phyloP scores from a whole-genome alignment of 2,888 invertebrate species.

The Gari tellinella region DNA sequence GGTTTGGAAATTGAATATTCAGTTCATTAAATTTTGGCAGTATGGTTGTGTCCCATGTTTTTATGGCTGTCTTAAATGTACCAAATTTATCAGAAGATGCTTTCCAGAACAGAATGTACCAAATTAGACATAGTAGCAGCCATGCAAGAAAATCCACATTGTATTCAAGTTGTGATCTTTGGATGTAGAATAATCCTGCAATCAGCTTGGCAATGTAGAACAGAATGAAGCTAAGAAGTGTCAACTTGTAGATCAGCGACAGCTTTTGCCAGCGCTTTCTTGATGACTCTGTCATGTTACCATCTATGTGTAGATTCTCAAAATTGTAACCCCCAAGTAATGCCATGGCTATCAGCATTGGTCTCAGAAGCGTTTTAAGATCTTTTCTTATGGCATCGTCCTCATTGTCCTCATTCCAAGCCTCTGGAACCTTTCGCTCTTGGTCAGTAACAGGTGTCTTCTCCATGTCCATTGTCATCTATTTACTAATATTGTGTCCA shows the following conservation, averaged over 20 bases:
- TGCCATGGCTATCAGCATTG: conserved; percentile 22
- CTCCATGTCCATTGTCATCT: no score
- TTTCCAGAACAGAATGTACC: conserved; percentile 16
- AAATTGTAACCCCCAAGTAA: conserved; percentile 29
- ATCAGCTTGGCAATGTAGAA: not conserved
- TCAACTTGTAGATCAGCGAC: not conserved
- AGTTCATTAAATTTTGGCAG: conserved; percentile 12
- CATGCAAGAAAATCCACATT: conserved; percentile 8
- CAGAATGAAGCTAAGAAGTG: not conserved
- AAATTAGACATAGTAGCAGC: not conserved
- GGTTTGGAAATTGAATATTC: conserved; percentile 11
- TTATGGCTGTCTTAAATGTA: not conserved
- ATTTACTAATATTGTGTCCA: no score
- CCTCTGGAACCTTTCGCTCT: no score
- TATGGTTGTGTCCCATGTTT: conserved; percentile 23
- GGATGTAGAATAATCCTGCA: conserved; percentile 19
- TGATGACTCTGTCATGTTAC: not conserved
- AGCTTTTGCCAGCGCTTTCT: not conserved
- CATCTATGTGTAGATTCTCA: conserved; percentile 10
- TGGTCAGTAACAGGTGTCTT: no score
- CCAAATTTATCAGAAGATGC: conserved; percentile 20
- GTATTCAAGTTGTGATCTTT: not conserved
- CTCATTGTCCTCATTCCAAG: no score
- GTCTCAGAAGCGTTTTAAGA: conserved; percentile 4
- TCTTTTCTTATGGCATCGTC: no score